Evolutionary conservation across 2,797 vertebrate genomes (phyloP).

Genomic region (Bufotes viridis): DNA sequence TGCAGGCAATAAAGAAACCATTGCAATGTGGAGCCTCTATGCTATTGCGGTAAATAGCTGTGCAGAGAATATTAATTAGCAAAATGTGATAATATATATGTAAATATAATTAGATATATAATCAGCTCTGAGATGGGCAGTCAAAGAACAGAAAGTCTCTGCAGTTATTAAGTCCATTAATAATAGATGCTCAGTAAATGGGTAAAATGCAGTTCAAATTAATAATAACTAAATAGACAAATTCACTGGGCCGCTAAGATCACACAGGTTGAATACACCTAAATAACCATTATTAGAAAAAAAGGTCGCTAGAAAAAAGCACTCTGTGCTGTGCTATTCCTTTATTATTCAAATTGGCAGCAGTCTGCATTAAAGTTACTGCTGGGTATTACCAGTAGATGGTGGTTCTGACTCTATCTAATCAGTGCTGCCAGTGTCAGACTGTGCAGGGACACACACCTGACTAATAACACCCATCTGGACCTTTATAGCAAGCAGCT

Average conservation of each 20-base stretch:
- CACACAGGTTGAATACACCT: constrained; percentile 9
- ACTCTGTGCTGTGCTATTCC: too few species aligned
- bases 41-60: background rate
- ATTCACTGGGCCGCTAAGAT: constrained; percentile 36
- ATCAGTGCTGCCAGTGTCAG: too few species aligned
- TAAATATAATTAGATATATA: constrained; percentile 21
- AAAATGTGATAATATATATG: constrained; percentile 32
- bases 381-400: too few species aligned
- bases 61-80: background rate
- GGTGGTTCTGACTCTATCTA: too few species aligned
- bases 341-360: too few species aligned
- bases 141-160: background rate
- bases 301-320: background rate
- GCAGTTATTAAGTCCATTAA: constrained; percentile 36
- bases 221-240: constrained; percentile 47
- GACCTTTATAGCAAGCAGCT: too few species aligned
- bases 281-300: constrained; percentile 22
- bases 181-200: constrained; percentile 41
- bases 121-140: constrained; percentile 21
- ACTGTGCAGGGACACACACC: too few species aligned
- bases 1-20: background rate
- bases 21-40: background rate
- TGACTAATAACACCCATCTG: too few species aligned
- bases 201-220: constrained; percentile 35
- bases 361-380: too few species aligned